These are phyloP conservation scores for Gymnothorax javanicus DNA, from an alignment of 2,797 vertebrate genomes.

Conservation along the genomic window DNA sequence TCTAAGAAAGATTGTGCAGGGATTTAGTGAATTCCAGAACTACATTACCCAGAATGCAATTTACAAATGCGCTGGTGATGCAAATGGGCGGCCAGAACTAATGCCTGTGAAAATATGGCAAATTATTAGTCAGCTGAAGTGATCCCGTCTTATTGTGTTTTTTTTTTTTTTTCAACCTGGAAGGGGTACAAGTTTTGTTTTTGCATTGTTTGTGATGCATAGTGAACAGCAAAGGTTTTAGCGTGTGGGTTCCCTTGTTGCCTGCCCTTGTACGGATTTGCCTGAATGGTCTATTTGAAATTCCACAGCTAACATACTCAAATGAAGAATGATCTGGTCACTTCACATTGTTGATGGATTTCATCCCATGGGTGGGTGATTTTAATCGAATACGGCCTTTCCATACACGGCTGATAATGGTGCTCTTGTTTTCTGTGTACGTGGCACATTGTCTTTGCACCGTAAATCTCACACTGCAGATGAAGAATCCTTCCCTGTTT, in stretches of 20 bases:
- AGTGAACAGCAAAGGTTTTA: background rate
- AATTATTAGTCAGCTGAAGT: background rate
- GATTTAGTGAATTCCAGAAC: background rate
- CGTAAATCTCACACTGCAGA: background rate
- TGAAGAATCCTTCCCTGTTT: background rate
- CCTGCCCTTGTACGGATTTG: background rate
- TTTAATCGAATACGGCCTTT: constrained; percentile 1
- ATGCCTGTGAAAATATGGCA: background rate
- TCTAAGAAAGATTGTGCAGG: background rate
- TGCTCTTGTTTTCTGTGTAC: background rate
- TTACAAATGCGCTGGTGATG: background rate
- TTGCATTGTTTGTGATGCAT: background rate
- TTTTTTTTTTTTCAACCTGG: background rate
- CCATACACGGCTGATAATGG: background rate
- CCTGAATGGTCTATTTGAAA: background rate
- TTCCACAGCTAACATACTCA: background rate
- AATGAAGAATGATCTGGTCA: background rate
- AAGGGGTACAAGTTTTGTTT: background rate
- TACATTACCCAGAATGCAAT: background rate
- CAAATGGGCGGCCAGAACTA: background rate
- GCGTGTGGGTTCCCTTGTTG: background rate
- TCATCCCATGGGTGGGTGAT: background rate
- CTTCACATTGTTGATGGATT: constrained; percentile 9
- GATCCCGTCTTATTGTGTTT: no score
- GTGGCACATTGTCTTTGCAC: background rate